Evolutionary conservation across 2,888 invertebrate genomes (phyloP).

Genomic region (Yponomeuta plumbellus): DNA sequence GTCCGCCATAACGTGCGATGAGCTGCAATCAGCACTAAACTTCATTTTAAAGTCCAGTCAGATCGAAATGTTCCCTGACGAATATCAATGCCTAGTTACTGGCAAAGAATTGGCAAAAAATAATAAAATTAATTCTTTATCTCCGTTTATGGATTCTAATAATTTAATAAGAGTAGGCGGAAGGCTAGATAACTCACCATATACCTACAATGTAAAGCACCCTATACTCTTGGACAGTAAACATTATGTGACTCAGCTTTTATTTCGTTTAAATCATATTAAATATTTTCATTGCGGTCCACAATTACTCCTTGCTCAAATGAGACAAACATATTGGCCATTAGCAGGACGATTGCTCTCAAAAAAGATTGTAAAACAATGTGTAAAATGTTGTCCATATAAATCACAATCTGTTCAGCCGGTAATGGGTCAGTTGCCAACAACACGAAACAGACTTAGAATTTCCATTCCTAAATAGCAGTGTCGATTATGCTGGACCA

Average conservation of each 20-base stretch:
- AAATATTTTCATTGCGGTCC: constrained; percentile 23
- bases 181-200: constrained; percentile 21
- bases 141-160: constrained; percentile 13
- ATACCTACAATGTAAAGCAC: constrained; percentile 20
- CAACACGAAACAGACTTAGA: constrained; percentile 1
- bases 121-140: constrained; percentile 10
- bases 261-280: constrained; percentile 20
- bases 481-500: constrained; percentile 14
- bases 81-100: constrained; percentile 1
- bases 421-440: constrained; percentile 16
- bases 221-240: constrained; percentile 19
- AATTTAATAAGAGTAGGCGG: constrained; percentile 1
- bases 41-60: not conserved
- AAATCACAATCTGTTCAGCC: constrained; percentile 20
- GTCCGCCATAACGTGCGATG: not conserved
- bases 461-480: constrained; percentile 12
- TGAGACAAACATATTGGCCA: constrained; percentile 22
- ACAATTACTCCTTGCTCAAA: constrained; percentile 21
- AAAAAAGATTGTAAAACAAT: constrained; percentile 19
- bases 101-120: constrained; percentile 1
- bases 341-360: constrained; percentile 20
- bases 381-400: constrained; percentile 22
- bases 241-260: constrained; percentile 23
- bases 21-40: not conserved
- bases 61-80: constrained; percentile 12